Evolutionary conservation across 2,797 vertebrate species (phyloP).

Genomic region (Tapirus indicus): DNA sequence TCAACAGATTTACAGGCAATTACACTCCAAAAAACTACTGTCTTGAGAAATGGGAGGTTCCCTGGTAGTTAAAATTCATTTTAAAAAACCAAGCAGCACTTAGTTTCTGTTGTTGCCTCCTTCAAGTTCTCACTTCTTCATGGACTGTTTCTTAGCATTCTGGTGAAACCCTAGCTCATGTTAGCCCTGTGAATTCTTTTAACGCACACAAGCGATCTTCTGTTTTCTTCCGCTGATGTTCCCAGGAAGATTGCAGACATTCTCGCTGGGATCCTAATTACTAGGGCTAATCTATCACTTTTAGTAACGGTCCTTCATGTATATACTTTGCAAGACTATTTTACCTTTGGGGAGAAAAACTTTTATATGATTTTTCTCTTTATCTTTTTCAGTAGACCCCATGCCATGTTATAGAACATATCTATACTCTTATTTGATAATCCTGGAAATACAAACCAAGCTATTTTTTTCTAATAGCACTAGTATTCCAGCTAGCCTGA

Average conservation of each 20-base stretch:
- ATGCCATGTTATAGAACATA: neutral
- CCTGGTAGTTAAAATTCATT: conserved; percentile 37
- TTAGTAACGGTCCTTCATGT: neutral
- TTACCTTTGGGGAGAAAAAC: neutral
- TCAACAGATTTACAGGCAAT: conserved; percentile 58
- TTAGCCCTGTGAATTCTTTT: neutral
- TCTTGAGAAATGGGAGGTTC: conserved; percentile 57
- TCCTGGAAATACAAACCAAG: neutral
- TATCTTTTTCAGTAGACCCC: neutral
- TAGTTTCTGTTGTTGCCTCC: neutral
- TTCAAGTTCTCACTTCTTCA: neutral
- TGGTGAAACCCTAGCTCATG: neutral
- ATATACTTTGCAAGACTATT: neutral
- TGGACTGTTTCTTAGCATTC: neutral
- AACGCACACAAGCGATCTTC: neutral
- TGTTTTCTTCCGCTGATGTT: neutral
- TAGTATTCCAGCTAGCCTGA: neutral
- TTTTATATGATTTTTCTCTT: neutral
- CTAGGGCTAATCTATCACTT: neutral
- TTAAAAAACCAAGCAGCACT: neutral
- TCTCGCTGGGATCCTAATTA: neutral
- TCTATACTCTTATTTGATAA: neutral
- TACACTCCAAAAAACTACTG: conserved; percentile 11
- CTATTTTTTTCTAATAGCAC: neutral
- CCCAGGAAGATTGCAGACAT: neutral